Evolutionary conservation across 2,888 invertebrate species (phyloP).

Genomic region (Orthosia gracilis): DNA sequence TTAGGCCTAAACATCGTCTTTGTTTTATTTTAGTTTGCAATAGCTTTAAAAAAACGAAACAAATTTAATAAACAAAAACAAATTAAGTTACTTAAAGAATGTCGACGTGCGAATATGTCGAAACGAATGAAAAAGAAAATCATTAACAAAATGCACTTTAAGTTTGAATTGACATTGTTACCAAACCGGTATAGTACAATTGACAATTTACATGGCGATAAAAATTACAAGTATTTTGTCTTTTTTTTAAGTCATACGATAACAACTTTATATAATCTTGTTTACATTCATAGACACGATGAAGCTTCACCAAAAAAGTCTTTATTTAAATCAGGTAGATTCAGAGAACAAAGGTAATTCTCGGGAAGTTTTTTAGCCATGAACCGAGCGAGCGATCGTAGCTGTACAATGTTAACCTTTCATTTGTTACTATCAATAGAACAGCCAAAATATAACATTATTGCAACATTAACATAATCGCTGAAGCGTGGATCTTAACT

Average conservation of each 20-base stretch:
- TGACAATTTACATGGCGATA: neutral
- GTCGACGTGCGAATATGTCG: neutral
- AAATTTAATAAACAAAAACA: constrained; percentile 11
- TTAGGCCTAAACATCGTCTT: constrained; percentile 44
- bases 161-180: constrained; percentile 19
- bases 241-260: constrained; percentile 7
- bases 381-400: constrained; percentile 30
- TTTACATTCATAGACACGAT: constrained; percentile 7
- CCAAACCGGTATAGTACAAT: constrained; percentile 11
- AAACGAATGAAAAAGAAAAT: constrained; percentile 16
- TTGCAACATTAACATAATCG: constrained; percentile 60
- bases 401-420: constrained; percentile 57
- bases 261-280: constrained; percentile 7
- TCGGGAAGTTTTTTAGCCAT: constrained; percentile 42
- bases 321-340: constrained; percentile 42
- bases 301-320: constrained; percentile 4
- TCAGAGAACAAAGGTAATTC: constrained; percentile 47
- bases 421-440: constrained; percentile 69
- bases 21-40: constrained; percentile 10
- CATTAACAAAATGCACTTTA: constrained; percentile 1
- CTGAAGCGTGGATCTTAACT: constrained; percentile 62
- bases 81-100: constrained; percentile 8
- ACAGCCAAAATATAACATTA: constrained; percentile 58
- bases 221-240: constrained; percentile 34
- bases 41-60: neutral